Base-by-base conservation (phyloP, 2,113 vertebrate genomes). In the Halichoerus grypus region DNA sequence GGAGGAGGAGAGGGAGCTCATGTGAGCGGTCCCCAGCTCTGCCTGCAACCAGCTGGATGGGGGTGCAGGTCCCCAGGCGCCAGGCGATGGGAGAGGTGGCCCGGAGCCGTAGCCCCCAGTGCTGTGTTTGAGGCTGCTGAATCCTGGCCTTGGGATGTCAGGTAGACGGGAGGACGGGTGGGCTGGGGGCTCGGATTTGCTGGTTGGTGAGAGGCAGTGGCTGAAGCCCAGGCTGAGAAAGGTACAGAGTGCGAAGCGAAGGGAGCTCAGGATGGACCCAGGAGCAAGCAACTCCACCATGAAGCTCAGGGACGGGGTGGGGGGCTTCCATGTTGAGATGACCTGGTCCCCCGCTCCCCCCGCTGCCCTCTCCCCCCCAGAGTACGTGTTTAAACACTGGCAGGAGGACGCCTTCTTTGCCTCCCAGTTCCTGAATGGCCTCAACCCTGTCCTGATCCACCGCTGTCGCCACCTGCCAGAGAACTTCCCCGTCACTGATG, bases 391-490 rank as follows among this genome's bases (percentile, higher is more conserved):
- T 39, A 82, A 97, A 61, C 99, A 99, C 85, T 99, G 99, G 99
- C 97, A 72, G 88, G 99, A 99, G 0, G 99, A 99, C 0, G 95
- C 97, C 14, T 99, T 99, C 85, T 99, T 99, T 12, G 99, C 99
- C 33, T 98, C 98, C 94, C 99, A 99, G 95, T 98, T 98, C 98
- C 98, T 99, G 28, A 97, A 97, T 5, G 97, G 98, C 13, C 39
- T 97, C 86, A 98, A 97, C 80, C 97, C 98, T 0, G 53, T 97
- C n/a, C 79, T 97, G 82, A 98, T 98, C 79, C 61, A 9, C 24
- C 94, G 67, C 57, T 98, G 97, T 39, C 65, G 0, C 16, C 6
- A 28, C 7, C 95, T 98, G 80, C 98, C 98, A 28, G 18, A 80
- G 42, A 94, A 98, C 57, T 97, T 98, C 63, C 97, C 95, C 0